Conservation (phyloP, 2,888 invertebrate species). For the Cryptophagus acutangulus region DNA sequence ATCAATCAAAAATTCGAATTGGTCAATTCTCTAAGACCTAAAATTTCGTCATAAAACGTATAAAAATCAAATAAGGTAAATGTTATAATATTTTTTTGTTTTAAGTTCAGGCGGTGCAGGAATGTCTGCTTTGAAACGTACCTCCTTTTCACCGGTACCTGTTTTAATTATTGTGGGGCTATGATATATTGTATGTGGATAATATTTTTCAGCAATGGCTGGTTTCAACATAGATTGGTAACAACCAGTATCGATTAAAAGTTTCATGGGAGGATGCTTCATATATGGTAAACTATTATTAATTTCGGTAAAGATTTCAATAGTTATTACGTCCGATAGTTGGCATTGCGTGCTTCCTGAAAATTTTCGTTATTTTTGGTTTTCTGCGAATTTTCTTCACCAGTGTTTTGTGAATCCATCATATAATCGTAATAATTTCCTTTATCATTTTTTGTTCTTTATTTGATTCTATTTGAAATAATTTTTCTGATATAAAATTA, state of each 20-base stretch:
- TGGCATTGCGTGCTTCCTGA: too few species aligned
- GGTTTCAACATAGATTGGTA: not conserved
- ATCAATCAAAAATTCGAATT: constrained; percentile 13
- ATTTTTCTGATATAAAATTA: constrained; percentile 4
- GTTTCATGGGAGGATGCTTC: constrained; percentile 4
- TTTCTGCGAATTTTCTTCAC: too few species aligned
- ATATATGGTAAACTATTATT: constrained; percentile 6
- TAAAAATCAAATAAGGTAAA: constrained; percentile 18
- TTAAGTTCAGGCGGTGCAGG: constrained; percentile 16
- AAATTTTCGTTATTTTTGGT: too few species aligned
- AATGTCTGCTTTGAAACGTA: constrained; percentile 5
- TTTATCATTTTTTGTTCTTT: not conserved
- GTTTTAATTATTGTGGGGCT: not conserved
- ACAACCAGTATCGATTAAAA: constrained; percentile 7
- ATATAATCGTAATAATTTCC: not conserved
- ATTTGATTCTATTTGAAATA: not conserved
- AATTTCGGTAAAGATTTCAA: too few species aligned
- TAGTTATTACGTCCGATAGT: too few species aligned
- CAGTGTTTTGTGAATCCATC: too few species aligned
- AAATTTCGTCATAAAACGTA: constrained; percentile 19
- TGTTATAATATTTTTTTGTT: constrained; percentile 9
- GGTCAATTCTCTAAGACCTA: constrained; percentile 16
- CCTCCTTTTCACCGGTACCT: constrained; percentile 7
- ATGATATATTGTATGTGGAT: not conserved
- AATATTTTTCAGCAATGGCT: constrained; percentile 4